phyloP scores from a whole-genome alignment of 53 echinoderm and acorn worm species.

The Holothuria leucospilota region DNA sequence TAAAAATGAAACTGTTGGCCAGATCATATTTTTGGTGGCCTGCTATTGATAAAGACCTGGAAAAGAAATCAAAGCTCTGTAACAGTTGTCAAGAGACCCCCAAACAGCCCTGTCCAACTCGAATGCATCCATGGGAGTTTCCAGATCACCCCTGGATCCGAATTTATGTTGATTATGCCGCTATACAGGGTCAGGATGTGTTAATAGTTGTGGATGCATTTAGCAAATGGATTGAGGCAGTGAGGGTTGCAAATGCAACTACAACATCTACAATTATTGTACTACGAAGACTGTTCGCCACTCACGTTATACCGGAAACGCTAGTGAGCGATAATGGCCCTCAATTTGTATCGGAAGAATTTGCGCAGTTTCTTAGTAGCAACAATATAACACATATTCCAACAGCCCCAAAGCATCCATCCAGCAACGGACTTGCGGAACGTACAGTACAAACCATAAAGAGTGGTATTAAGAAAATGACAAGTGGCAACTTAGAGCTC shows the following conservation, averaged over 20 bases:
- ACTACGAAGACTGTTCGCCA: constrained; percentile 53
- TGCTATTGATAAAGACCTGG: constrained; percentile 51
- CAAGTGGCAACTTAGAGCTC: constrained; percentile 31
- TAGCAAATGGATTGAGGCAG: constrained; percentile 42
- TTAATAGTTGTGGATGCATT: neutral
- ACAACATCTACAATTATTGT: constrained; percentile 28
- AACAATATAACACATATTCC: constrained; percentile 39
- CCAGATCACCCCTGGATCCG: constrained; percentile 49
- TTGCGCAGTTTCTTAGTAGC: constrained; percentile 8
- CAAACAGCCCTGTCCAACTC: too few species aligned
- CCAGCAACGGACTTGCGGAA: constrained; percentile 56
- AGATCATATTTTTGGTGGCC: constrained; percentile 71
- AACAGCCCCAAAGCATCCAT: constrained; percentile 61
- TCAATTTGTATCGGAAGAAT: constrained; percentile 44
- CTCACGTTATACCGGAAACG: neutral
- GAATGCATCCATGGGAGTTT: constrained; percentile 59
- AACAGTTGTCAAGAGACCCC: neutral
- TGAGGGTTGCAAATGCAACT: constrained; percentile 13
- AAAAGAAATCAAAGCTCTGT: constrained; percentile 9
- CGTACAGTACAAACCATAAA: constrained; percentile 64
- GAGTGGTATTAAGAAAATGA: constrained; percentile 9
- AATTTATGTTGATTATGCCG: constrained; percentile 42
- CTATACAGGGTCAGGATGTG: constrained; percentile 37
- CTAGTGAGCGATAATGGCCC: constrained; percentile 48
- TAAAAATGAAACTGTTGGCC: constrained; percentile 70